Evolutionary conservation across 2,113 vertebrate species (phyloP).

Genomic region (Geococcyx californianus): DNA sequence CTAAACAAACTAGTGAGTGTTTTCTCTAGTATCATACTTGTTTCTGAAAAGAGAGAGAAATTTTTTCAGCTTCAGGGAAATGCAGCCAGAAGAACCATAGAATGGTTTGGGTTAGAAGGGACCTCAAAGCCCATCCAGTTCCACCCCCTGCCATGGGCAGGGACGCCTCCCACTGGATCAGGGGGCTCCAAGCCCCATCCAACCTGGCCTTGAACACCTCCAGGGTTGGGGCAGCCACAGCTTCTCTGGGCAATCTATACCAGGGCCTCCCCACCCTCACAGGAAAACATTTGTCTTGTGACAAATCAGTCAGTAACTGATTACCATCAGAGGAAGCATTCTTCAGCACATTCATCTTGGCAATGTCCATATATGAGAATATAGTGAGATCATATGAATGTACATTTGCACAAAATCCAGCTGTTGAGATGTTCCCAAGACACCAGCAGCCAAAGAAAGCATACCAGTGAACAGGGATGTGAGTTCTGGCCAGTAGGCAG

Average conservation of each 20-base stretch:
- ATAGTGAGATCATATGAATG: constrained; percentile 35
- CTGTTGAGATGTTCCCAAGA: constrained; percentile 49
- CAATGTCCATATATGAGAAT: constrained; percentile 45
- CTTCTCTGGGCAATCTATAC: too few relatives aligned
- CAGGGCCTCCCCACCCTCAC: neutral
- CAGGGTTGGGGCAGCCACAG: too few relatives aligned
- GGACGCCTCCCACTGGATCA: too few relatives aligned
- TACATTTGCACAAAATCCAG: constrained; percentile 49
- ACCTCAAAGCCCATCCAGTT: too few relatives aligned
- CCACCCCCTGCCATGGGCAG: too few relatives aligned
- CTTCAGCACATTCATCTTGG: neutral
- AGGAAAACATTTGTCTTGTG: neutral
- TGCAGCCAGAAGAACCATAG: neutral
- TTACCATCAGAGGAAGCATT: constrained; percentile 23
- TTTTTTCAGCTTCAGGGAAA: neutral
- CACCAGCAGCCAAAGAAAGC: constrained; percentile 36
- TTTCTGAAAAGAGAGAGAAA: neutral
- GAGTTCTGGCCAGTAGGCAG: constrained; percentile 22
- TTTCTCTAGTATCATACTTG: neutral
- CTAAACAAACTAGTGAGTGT: neutral
- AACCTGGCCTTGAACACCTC: too few relatives aligned
- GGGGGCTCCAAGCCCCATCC: too few relatives aligned
- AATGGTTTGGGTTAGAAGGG: too few relatives aligned
- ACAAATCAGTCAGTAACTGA: neutral
- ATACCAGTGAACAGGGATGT: neutral